Percentiles rank a stretch among this genome's conserved stretches.
These are phyloP conservation scores for Biston betularia DNA, from an alignment of 2,888 invertebrate species.

Conservation along the genomic window DNA sequence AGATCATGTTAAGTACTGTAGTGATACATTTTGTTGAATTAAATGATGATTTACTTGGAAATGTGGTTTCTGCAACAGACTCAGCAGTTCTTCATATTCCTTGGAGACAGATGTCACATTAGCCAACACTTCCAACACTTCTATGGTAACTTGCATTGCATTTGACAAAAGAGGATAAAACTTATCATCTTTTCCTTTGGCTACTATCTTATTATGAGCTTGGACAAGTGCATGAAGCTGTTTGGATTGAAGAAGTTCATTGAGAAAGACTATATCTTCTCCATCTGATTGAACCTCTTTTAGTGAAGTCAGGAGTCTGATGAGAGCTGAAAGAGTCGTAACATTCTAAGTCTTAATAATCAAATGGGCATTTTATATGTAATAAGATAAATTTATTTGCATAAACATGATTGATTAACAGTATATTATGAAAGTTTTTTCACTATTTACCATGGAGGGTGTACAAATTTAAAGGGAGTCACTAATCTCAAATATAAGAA, in stretches of 20 bases:
- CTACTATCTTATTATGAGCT: constrained; percentile 95
- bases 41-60: constrained; percentile 88
- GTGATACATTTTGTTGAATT: neutral
- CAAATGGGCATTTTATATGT: no score
- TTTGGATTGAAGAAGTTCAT: constrained; percentile 93
- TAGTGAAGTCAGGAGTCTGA: constrained; percentile 92
- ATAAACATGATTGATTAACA: no score
- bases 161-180: constrained; percentile 94
- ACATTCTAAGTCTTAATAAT: no score
- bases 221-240: constrained; percentile 96
- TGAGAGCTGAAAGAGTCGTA: constrained; percentile 87
- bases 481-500: no score
- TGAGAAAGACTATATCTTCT: constrained; percentile 94
- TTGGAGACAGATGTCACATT: constrained; percentile 88
- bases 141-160: constrained; percentile 92
- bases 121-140: constrained; percentile 92
- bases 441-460: no score
- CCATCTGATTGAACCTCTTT: constrained; percentile 93
- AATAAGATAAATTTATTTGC: no score
- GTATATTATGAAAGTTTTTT: no score
- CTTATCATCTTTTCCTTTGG: constrained; percentile 93
- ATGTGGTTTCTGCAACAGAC: constrained; percentile 93
- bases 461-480: no score
- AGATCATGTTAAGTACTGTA: no score
- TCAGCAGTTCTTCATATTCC: constrained; percentile 92